A percentile compares a stretch with the other conserved stretches of the same genome.
These are phyloP conservation scores for Zaprionus lineosus DNA, from an alignment of 2,888 invertebrate species.

Conservation along the genomic window DNA sequence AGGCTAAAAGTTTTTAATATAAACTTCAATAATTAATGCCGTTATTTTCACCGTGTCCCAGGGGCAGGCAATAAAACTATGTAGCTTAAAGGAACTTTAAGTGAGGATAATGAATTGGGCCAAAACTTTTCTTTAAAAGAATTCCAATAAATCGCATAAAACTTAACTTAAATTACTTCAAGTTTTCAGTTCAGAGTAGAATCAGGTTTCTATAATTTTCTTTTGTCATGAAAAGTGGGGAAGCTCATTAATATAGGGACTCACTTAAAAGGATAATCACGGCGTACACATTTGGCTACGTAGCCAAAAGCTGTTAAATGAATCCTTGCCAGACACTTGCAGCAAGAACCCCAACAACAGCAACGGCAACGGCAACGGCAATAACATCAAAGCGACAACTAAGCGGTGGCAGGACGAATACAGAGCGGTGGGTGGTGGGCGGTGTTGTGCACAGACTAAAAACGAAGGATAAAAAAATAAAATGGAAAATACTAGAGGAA, in stretches of 20 bases:
- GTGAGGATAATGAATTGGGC: not conserved
- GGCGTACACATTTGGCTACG: constrained; percentile 19
- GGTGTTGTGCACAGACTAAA: no score
- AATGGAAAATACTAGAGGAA: constrained; percentile 7
- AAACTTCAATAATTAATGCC: constrained; percentile 63
- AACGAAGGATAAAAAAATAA: no score
- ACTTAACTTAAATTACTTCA: no score
- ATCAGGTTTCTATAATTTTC: not conserved
- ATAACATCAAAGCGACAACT: constrained; percentile 35
- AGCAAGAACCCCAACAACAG: constrained; percentile 18
- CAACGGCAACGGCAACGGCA: constrained; percentile 18
- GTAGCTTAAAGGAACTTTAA: constrained; percentile 34
- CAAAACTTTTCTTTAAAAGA: not conserved
- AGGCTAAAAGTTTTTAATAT: constrained; percentile 58
- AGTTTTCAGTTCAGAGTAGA: not conserved
- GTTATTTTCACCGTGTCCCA: constrained; percentile 30
- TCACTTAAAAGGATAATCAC: no score
- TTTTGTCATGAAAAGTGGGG: not conserved
- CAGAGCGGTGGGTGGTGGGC: not conserved
- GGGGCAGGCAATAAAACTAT: not conserved
- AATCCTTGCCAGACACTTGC: constrained; percentile 45
- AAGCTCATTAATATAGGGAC: no score
- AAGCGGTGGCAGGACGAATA: constrained; percentile 3
- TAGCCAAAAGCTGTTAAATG: constrained; percentile 31
- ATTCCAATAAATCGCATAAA: not conserved